A percentile compares a stretch with the other conserved stretches of the same genome.
Conservation (phyloP, 53 echinoderm and acorn worm species). For the Pentamera pediparva region DNA sequence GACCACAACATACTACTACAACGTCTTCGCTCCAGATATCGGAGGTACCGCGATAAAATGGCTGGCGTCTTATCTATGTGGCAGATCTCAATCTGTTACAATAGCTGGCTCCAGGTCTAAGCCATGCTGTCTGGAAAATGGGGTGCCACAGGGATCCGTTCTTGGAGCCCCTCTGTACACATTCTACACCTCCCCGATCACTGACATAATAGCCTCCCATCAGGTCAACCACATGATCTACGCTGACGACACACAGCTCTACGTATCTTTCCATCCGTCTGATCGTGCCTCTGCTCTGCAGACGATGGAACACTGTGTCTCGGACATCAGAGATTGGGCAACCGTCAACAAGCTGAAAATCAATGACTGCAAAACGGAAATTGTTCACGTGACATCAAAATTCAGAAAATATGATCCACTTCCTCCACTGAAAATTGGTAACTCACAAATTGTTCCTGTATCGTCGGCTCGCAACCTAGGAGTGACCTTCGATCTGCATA, state of each 20-base stretch:
- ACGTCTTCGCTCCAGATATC: slow-evolving; percentile 20
- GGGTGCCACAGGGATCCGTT: slow-evolving; percentile 27
- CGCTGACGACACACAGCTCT: slow-evolving; percentile 44
- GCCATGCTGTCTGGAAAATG: background rate
- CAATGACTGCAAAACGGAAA: slow-evolving; percentile 38
- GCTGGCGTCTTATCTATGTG: slow-evolving; percentile 30
- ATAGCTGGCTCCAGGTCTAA: background rate
- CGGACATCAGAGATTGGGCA: slow-evolving; percentile 26
- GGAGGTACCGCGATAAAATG: slow-evolving; percentile 25
- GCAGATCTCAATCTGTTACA: slow-evolving; percentile 4
- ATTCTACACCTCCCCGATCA: slow-evolving; percentile 28
- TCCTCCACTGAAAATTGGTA: background rate
- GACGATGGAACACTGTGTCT: slow-evolving; percentile 20
- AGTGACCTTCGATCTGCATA: too few relatives aligned
- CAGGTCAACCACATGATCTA: slow-evolving; percentile 32
- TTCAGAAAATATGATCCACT: background rate
- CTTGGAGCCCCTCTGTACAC: slow-evolving; percentile 19
- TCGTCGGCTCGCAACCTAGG: too few relatives aligned
- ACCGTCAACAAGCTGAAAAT: slow-evolving; percentile 9
- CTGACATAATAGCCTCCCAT: slow-evolving; percentile 22
- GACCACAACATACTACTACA: slow-evolving; percentile 35
- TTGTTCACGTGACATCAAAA: slow-evolving; percentile 31
- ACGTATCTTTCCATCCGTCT: slow-evolving; percentile 26
- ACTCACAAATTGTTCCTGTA: too few relatives aligned
- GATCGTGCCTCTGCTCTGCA: slow-evolving; percentile 10